A percentile compares a stretch with the other conserved stretches of the same genome.
phyloP scores from a whole-genome alignment of 2,797 vertebrate species.

The Rhinoraja longicauda region DNA sequence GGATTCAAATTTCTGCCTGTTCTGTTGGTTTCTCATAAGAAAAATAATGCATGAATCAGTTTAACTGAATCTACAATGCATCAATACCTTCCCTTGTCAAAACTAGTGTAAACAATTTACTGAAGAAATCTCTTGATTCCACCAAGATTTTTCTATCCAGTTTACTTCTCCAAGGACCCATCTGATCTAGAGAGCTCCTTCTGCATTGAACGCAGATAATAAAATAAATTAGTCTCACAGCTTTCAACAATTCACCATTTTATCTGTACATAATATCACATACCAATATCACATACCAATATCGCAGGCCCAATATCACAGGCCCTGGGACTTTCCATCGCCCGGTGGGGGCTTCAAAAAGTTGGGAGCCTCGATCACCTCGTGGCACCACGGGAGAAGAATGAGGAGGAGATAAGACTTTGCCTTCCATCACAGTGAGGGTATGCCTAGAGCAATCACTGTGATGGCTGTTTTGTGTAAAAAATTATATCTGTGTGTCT shows the following conservation, averaged over 20 bases:
- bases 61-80: not conserved
- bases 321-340: too few relatives aligned
- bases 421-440: too few relatives aligned
- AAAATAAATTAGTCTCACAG: not conserved
- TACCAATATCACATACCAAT: too few relatives aligned
- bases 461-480: too few relatives aligned
- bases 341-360: too few relatives aligned
- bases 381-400: too few relatives aligned
- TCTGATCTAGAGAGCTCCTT: not conserved
- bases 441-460: too few relatives aligned
- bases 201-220: not conserved
- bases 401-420: too few relatives aligned
- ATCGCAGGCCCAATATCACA: too few relatives aligned
- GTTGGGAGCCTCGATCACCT: too few relatives aligned
- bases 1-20: not conserved
- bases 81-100: not conserved
- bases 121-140: not conserved
- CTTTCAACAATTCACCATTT: not conserved
- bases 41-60: not conserved
- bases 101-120: not conserved
- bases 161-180: not conserved
- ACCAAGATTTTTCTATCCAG: not conserved
- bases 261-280: not conserved
- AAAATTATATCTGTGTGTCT: too few relatives aligned
- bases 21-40: not conserved